Evolutionary conservation across 35 echinoderm and acorn worm species (phyloP).

Genomic region (Apostichopus parvimensis): DNA sequence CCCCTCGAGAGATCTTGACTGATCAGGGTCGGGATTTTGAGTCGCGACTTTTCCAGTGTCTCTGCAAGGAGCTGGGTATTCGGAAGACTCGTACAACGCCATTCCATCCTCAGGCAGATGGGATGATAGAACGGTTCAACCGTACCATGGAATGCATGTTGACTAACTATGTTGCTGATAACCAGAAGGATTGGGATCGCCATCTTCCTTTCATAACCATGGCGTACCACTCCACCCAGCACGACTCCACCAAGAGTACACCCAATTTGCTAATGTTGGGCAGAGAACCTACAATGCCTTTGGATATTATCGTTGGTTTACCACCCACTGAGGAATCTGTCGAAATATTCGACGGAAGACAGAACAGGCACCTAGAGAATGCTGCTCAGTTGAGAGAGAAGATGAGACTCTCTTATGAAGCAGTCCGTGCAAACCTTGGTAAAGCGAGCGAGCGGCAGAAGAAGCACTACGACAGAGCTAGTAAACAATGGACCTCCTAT

Average conservation of each 20-base stretch:
- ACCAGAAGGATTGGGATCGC: conserved; percentile 34
- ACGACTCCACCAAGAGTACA: conserved; percentile 5
- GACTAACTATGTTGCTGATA: neutral
- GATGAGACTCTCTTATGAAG: no score
- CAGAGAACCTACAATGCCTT: conserved; percentile 1
- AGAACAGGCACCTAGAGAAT: no score
- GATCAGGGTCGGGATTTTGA: conserved; percentile 78
- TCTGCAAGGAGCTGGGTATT: conserved; percentile 29
- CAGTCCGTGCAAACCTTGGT: neutral
- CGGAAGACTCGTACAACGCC: conserved; percentile 47
- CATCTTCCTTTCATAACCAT: conserved; percentile 32
- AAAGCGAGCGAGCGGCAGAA: neutral
- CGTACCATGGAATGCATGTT: conserved; percentile 56
- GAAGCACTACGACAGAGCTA: conserved; percentile 41
- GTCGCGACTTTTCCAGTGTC: conserved; percentile 39
- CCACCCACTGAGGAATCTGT: no score
- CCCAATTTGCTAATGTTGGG: conserved; percentile 44
- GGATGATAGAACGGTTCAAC: conserved; percentile 61
- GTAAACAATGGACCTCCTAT: neutral
- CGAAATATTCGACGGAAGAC: no score
- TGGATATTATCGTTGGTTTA: neutral
- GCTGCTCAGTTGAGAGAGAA: no score
- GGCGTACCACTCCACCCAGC: neutral
- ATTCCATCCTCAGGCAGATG: no score
- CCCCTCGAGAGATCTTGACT: conserved; percentile 63